Percentiles rank a stretch among this genome's conserved stretches.
Evolutionary conservation across 2,888 invertebrate genomes (phyloP).

Genomic region (Zeuzera pyrina): DNA sequence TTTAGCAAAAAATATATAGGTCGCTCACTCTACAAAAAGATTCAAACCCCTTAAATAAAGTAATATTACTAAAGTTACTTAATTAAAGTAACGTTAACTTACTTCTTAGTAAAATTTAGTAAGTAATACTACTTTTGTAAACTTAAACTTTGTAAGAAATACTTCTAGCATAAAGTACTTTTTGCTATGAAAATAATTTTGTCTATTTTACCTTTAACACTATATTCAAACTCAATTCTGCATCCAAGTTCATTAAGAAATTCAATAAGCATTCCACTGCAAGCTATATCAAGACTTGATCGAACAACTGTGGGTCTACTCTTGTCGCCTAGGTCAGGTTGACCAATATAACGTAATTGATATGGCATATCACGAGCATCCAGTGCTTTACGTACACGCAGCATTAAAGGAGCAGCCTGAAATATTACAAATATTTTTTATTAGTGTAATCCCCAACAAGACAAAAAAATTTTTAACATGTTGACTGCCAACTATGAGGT

Average conservation of each 20-base stretch:
- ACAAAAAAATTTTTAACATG: too few species aligned
- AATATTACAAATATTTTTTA: too few species aligned
- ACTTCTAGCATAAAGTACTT: too few species aligned
- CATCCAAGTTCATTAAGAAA: conserved; percentile 95
- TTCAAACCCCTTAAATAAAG: too few species aligned
- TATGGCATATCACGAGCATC: conserved; percentile 89
- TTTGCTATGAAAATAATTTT: too few species aligned
- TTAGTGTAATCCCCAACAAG: too few species aligned
- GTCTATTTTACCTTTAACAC: conserved; percentile 84
- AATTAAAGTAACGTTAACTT: background rate
- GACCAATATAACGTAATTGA: conserved; percentile 93
- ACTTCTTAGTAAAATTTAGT: background rate
- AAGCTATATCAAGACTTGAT: conserved; percentile 93
- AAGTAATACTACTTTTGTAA: too few species aligned
- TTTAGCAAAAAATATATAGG: too few species aligned
- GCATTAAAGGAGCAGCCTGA: conserved; percentile 76
- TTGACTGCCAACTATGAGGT: too few species aligned
- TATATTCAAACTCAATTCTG: conserved; percentile 93
- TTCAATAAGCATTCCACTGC: conserved; percentile 90
- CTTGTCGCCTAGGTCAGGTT: conserved; percentile 91
- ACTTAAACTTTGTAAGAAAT: too few species aligned
- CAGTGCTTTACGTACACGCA: conserved; percentile 88
- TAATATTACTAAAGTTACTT: background rate
- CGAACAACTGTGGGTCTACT: conserved; percentile 91
- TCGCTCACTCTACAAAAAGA: too few species aligned